Conservation (phyloP, 2,113 vertebrate genomes). For the Cochlearius cochlearius region DNA sequence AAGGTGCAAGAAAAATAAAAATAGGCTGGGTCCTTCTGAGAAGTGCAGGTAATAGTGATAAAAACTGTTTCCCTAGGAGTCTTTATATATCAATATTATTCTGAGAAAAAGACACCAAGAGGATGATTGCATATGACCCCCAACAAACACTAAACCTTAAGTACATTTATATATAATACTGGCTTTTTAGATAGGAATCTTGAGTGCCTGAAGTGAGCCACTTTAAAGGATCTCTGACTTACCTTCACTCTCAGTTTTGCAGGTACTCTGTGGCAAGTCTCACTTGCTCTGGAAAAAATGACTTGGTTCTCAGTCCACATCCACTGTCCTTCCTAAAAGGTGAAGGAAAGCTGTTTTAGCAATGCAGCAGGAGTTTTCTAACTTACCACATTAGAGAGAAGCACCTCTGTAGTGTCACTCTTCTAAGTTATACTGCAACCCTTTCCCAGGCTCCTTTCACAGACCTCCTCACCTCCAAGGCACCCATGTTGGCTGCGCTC, state of each 20-base stretch:
- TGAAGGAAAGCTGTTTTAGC: rapidly evolving
- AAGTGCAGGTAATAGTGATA: background rate
- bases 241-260: background rate
- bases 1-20: background rate
- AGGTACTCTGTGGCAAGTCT: background rate
- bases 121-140: rapidly evolving
- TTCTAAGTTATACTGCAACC: rapidly evolving
- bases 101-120: background rate
- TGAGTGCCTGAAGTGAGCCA: background rate
- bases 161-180: no score
- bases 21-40: rapidly evolving
- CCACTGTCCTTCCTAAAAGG: background rate
- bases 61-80: background rate
- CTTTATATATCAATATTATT: background rate
- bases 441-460: background rate
- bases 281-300: background rate
- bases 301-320: background rate
- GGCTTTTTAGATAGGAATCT: background rate
- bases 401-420: rapidly evolving
- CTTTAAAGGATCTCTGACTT: background rate
- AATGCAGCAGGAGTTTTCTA: rapidly evolving
- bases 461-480: background rate
- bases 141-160: background rate
- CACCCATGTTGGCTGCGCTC: rapidly evolving
- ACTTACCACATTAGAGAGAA: background rate